A percentile compares a stretch with the other conserved stretches of the same genome.
phyloP scores from a whole-genome alignment of 2,888 invertebrate species.

The Selenia dentaria region DNA sequence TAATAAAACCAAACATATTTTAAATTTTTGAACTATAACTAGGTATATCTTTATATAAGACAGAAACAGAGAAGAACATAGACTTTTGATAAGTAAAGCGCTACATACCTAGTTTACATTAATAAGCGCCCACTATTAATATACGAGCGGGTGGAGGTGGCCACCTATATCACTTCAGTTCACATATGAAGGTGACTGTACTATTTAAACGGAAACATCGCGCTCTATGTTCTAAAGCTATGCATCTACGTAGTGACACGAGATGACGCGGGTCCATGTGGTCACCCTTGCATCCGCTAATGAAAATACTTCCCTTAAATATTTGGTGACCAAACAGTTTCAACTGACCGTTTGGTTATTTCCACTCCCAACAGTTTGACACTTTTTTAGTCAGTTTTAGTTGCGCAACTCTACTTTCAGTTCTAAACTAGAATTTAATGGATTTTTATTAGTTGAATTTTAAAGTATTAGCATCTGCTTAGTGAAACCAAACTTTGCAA shows the following conservation, averaged over 20 bases:
- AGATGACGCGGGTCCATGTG: slow-evolving; percentile 49
- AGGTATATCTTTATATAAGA: too few species aligned
- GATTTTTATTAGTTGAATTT: too few species aligned
- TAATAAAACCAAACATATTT: too few species aligned
- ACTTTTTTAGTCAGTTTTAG: slow-evolving; percentile 14
- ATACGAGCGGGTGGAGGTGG: too few species aligned
- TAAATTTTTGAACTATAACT: too few species aligned
- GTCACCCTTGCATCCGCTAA: slow-evolving; percentile 54
- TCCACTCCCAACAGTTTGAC: slow-evolving; percentile 16
- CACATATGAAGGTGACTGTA: neutral
- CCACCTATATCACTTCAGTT: too few species aligned
- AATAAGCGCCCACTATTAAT: too few species aligned
- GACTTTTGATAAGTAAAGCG: too few species aligned
- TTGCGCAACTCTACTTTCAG: slow-evolving; percentile 26
- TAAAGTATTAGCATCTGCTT: too few species aligned
- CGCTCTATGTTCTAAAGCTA: slow-evolving; percentile 11
- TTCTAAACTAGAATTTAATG: slow-evolving; percentile 5
- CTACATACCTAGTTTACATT: too few species aligned
- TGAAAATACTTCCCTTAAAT: slow-evolving; percentile 62
- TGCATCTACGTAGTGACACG: slow-evolving; percentile 40
- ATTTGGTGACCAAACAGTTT: slow-evolving; percentile 31
- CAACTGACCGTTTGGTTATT: slow-evolving; percentile 4
- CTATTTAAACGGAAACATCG: neutral
- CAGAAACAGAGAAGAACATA: too few species aligned
- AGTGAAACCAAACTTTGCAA: too few species aligned